These are phyloP conservation scores for Athene noctua DNA, from an alignment of 2,113 vertebrate genomes.

Conservation along the genomic window DNA sequence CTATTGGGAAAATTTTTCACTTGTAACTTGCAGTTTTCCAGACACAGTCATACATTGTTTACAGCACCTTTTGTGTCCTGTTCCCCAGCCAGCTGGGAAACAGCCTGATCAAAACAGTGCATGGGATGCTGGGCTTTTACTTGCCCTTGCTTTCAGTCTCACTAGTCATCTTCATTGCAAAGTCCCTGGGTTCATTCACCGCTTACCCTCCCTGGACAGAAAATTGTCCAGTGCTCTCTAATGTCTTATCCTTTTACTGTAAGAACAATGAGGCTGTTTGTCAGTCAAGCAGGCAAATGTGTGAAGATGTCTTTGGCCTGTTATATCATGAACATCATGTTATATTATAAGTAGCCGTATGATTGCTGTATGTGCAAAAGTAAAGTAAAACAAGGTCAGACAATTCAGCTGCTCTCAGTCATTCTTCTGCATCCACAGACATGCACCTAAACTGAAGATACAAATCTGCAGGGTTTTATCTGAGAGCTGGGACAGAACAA, in stretches of 20 bases:
- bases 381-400: neutral
- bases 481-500: neutral
- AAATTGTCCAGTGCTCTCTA: neutral
- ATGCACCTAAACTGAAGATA: neutral
- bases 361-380: neutral
- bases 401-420: neutral
- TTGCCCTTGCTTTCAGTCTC: neutral
- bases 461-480: neutral
- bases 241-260: neutral
- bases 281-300: neutral
- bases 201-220: neutral
- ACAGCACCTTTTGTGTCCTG: neutral
- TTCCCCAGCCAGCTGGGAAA: neutral
- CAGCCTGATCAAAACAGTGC: neutral
- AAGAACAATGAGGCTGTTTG: neutral
- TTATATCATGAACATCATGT: neutral
- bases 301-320: too few species aligned
- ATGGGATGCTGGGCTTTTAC: neutral
- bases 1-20: neutral
- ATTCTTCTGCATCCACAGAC: neutral
- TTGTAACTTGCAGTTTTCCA: neutral
- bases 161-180: neutral
- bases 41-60: neutral
- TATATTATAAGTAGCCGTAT: constrained; percentile 1
- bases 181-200: neutral